Conservation (phyloP, 2,888 invertebrate genomes). For the Cheilosia impressa region DNA sequence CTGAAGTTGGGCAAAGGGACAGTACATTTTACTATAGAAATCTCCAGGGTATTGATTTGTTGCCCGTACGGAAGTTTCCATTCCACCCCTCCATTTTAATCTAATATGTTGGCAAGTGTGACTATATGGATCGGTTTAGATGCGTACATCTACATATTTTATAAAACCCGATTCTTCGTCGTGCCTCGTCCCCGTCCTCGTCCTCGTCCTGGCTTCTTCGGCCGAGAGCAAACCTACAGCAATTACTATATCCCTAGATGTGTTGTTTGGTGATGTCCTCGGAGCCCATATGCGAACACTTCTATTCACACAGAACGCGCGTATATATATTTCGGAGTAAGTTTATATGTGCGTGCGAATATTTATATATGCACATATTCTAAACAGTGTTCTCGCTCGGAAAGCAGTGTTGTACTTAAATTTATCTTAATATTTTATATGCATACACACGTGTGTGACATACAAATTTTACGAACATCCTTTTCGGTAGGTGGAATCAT, state of each 20-base stretch:
- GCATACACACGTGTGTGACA: conserved; percentile 76
- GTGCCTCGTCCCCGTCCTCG: conserved; percentile 26
- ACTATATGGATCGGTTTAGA: conserved; percentile 75
- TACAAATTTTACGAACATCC: conserved; percentile 75
- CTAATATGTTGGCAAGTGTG: conserved; percentile 76
- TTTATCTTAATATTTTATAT: conserved; percentile 75
- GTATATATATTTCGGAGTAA: conserved; percentile 33
- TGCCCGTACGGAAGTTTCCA: conserved; percentile 76
- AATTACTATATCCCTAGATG: conserved; percentile 69
- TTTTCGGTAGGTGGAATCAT: conserved; percentile 73
- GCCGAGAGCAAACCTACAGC: conserved; percentile 63
- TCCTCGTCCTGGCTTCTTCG: conserved; percentile 23
- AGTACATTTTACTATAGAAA: conserved; percentile 76
- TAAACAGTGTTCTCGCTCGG: conserved; percentile 74
- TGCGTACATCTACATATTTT: conserved; percentile 75
- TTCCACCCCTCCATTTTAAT: conserved; percentile 76
- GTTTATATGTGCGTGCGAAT: conserved; percentile 68
- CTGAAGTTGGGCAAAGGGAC: conserved; percentile 70
- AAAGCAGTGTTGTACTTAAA: conserved; percentile 75
- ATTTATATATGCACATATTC: conserved; percentile 76
- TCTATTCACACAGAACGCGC: conserved; percentile 72
- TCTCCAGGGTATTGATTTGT: conserved; percentile 78
- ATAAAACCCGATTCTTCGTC: conserved; percentile 52
- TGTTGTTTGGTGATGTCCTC: conserved; percentile 60
- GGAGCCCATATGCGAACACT: conserved; percentile 74